Evolutionary conservation across 2,888 invertebrate genomes (phyloP), one percentile per base, ranked within the genome.

Genomic region (Euplexia lucipara): DNA sequence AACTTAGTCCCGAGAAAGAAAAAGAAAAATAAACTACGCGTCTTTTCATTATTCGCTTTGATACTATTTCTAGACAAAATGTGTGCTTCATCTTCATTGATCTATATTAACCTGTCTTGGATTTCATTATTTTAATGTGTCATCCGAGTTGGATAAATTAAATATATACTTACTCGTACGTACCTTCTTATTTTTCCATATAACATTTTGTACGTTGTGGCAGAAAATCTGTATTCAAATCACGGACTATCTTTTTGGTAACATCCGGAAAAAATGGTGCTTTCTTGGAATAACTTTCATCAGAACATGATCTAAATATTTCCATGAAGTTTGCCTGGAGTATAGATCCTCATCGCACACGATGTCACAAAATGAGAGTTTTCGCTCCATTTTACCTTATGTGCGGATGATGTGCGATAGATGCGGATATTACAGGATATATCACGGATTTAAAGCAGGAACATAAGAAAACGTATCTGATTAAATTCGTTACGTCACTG

Each of bases 231-330:
- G 18, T 70, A 70, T 70, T 75, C 63, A 62, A 62, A 53, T 57
- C 76, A 44, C 52, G 37, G 18, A 32, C 42, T 48, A 61, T 61
- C 34, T 70, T 62, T 71, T 57, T 8, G 37, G 52, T 35, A 57
- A 6, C 52, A 70, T 70, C 56, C 32, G 49, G 70, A 60, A 75
- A 52, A 65, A 49, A 75, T 62, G 54, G 22, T 44, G 30, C 32
- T 57, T 52, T 70, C 70, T 35, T 16, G 34, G 48, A 62, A 75
- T 37, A 59, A 57, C 65, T 74, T 71, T 77, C 73, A 71, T 77
- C 73, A 77, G 66, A 66, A 65, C 59, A 72, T 71, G 39, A 60
- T 74, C 56, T 48, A 60, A 63, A 78, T 78, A 78, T 73, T 73
- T 60, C 68, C 61, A 73, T 47, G 69, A 60, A 69, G 63, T 68